Conservation (phyloP, 2,113 vertebrate genomes). For the Bufo bufo region DNA sequence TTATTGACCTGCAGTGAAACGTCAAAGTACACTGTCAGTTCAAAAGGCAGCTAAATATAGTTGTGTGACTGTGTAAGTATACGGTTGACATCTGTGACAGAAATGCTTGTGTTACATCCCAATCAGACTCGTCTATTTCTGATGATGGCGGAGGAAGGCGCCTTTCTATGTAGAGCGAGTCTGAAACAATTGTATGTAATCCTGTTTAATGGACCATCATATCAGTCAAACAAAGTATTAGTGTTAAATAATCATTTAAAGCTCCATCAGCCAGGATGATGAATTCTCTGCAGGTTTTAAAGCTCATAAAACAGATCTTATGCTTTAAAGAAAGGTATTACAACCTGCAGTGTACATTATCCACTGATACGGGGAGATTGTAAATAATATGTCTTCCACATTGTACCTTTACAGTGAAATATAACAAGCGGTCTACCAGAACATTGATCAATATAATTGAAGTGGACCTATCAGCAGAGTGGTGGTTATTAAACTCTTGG, state of each 20-base stretch:
- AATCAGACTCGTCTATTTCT: background rate
- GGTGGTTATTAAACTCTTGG: no score
- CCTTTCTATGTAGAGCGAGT: background rate
- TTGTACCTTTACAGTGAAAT: background rate
- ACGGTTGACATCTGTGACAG: conserved; percentile 5
- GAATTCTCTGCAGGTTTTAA: background rate
- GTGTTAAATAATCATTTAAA: conserved; percentile 17
- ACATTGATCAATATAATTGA: background rate
- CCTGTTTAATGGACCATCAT: conserved; percentile 5
- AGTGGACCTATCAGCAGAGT: background rate
- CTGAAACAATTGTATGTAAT: background rate
- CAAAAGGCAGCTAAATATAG: background rate
- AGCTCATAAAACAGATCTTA: background rate
- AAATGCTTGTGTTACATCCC: background rate
- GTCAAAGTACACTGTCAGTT: background rate
- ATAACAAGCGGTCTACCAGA: background rate
- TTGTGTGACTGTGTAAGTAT: background rate
- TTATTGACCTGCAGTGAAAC: background rate
- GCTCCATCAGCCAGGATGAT: background rate
- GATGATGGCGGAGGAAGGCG: background rate
- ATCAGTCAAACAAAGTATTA: conserved; percentile 30
- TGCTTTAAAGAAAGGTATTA: background rate
- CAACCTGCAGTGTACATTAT: background rate
- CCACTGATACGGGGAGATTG: background rate
- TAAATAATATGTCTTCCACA: background rate